Conservation (phyloP, 2,888 invertebrate species). For the Polia nebulosa region DNA sequence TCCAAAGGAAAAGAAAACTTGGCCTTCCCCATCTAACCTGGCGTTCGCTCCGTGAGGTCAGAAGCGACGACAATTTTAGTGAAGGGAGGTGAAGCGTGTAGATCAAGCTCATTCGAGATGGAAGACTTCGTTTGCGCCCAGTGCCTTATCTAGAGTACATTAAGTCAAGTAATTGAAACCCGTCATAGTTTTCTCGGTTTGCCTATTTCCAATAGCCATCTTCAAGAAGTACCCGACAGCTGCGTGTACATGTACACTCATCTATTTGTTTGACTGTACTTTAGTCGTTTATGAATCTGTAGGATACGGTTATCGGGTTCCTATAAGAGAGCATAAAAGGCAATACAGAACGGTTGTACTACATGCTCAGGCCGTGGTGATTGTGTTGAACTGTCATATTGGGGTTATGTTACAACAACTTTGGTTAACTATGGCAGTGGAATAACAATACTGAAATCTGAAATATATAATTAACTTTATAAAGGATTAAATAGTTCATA, state of each 20-base stretch:
- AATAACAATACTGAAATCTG: not conserved
- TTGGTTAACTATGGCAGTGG: not conserved
- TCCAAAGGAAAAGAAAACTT: no score
- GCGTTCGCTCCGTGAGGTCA: no score
- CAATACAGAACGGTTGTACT: conserved; percentile 5
- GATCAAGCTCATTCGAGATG: no score
- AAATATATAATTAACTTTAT: not conserved
- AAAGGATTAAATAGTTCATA: not conserved
- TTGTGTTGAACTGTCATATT: not conserved
- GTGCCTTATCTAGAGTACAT: no score
- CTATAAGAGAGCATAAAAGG: conserved; percentile 15
- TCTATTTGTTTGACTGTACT: conserved; percentile 16
- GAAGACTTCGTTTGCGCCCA: no score
- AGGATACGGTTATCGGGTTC: conserved; percentile 13
- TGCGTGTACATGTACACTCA: not conserved
- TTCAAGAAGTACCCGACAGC: not conserved
- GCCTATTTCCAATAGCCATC: not conserved
- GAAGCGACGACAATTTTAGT: no score
- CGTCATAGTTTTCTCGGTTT: no score
- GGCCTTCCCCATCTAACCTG: no score
- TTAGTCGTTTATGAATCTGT: not conserved
- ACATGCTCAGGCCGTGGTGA: no score
- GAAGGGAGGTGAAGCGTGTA: no score
- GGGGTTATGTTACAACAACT: not conserved
- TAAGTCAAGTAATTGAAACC: no score